Evolutionary conservation across 2,797 vertebrate genomes (phyloP), one percentile per base, ranked within the genome.

Genomic region (Pseudotriccus pelzelni): DNA sequence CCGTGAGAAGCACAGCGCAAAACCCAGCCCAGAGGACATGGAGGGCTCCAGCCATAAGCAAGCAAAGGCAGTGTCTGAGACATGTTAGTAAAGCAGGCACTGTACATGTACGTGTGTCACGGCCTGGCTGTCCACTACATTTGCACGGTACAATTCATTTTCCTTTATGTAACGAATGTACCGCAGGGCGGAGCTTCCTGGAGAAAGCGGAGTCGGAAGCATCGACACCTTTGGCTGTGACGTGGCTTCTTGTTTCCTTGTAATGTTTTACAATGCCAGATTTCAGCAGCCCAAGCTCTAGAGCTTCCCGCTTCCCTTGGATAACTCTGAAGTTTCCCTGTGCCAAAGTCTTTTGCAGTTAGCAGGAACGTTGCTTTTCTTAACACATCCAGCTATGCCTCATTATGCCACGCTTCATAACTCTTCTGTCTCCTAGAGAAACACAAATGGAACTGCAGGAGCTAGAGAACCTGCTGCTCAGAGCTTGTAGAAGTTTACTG

Each of bases 11-110:
- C 80, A 86, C 50, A 92, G 70, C 3, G 1, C 87, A 86, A 75
- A 92, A 83, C 46, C 32, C 84, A 92, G 69, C 80, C 56, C 0
- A 0, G 59, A 78, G 75, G 39, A 78, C 44, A n/a, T 9, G 59
- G 67, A 79, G 55, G 44, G 75, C 59, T 74, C 70, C 80, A 96
- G 94, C 85, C 89, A 72, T 0, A 94, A 97, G 95, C 94, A 91
- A 96, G 94, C 95, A 82, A 91, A 95, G 96, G 83, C 80, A 86
- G 56, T 59, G 44, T 58, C 63, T 68, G 63, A 84, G 63, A 17
- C 8, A 3, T n/a, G 70, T 96, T 94, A 97, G 94, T 53, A 96
- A 95, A 96, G 95, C 94, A 94, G 88, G 87, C 77, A 70, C 43
- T 56, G 58, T 37, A 22, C 7, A 25, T 1, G 2, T 24, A 36